Evolutionary conservation across 2,797 vertebrate species (phyloP), one percentile per base, ranked within the genome.

Genomic region (Taenioides sp.): DNA sequence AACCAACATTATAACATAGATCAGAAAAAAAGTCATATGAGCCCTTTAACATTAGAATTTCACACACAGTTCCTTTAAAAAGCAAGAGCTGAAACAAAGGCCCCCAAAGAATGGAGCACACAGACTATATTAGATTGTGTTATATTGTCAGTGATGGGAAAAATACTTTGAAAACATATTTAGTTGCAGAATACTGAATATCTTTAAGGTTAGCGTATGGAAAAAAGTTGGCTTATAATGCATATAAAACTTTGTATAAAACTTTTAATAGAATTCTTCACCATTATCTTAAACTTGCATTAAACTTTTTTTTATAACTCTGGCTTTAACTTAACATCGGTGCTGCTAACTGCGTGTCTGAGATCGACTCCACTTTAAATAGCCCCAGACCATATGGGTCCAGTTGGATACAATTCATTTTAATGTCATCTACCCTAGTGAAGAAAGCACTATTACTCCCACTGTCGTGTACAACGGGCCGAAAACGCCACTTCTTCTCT

Each of bases 391-490:
- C 85, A 89, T 86, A 86, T 86, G 86, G 81, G 84, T 82, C 76
- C 86, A 76, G 75, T 66, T 80, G 80, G 76, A 76, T 65, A 79
- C 74, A 76, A 77, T 88, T 89, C 69, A 89, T 88, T 87, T 86
- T 79, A 88, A 86, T 83, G 68, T 75, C 59, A 77, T 86, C 76
- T 81, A 72, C 83, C 81, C 80, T 25, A 60, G 63, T 74, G 66
- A 81, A 85, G 49, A 91, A 78, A 78, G 81, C 79, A 82, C 70
- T 71, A 67, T 79, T 83, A 79, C 79, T 85, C 77, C 88, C 77
- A 83, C 54, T 75, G 69, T 75, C 77, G 73, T 59, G 67, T 50
- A 83, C 73, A 64, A 81, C 69, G 80, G 74, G 76, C 76, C 73
- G 76, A 78, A 91, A 89, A 81, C 34, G 57, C 71, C 65, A 78